These are phyloP conservation scores for Torymus texanus DNA, from an alignment of 2,888 invertebrate genomes.

Conservation along the genomic window DNA sequence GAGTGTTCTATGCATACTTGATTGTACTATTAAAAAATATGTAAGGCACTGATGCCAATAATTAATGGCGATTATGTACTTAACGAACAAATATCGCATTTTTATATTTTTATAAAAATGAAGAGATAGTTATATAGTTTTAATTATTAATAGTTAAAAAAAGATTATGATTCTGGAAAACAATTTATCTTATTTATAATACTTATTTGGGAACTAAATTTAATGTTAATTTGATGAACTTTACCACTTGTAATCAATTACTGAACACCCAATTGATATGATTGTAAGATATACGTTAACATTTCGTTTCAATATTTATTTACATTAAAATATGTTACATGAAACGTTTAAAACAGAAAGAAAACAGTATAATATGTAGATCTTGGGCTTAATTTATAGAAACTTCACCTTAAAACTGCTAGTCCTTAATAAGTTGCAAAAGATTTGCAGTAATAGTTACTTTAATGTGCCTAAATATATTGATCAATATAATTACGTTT, in stretches of 20 bases:
- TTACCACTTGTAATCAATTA: too few species aligned
- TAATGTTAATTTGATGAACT: too few species aligned
- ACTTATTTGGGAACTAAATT: too few species aligned
- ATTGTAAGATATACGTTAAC: too few species aligned
- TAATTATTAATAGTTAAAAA: background rate
- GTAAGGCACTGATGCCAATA: background rate
- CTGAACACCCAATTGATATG: too few species aligned
- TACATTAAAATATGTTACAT: background rate
- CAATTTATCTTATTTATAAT: too few species aligned
- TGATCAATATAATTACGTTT: conserved; percentile 13
- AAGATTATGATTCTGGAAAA: too few species aligned
- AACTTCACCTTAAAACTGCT: conserved; percentile 33
- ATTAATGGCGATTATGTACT: background rate
- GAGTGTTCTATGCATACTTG: too few species aligned
- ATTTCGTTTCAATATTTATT: too few species aligned
- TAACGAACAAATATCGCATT: background rate
- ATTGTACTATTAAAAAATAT: background rate
- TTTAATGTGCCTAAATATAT: conserved; percentile 15
- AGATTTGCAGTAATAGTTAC: background rate
- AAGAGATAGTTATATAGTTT: conserved; percentile 9
- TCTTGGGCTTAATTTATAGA: conserved; percentile 13
- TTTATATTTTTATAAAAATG: background rate
- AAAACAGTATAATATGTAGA: conserved; percentile 40
- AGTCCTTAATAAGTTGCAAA: conserved; percentile 32
- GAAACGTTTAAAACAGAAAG: background rate